Conservation (phyloP, 2,113 vertebrate species). For the Gnathonemus echidnorhynchus region DNA sequence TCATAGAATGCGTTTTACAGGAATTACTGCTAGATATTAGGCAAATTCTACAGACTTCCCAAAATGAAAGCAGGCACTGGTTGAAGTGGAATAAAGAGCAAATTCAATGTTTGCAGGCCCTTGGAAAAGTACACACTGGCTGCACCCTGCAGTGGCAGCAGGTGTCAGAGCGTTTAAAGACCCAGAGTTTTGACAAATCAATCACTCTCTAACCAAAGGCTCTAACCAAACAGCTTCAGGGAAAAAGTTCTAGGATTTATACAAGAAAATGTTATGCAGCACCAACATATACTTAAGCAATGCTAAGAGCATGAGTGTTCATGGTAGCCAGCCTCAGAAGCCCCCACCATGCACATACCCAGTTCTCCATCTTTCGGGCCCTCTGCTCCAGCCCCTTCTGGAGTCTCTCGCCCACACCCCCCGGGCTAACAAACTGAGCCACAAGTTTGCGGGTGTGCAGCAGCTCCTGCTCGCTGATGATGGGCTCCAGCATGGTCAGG, state of each 20-base stretch:
- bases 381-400: slow-evolving; percentile 85
- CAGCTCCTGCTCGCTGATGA: slow-evolving; percentile 81
- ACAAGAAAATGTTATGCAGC: neutral
- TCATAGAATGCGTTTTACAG: neutral
- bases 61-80: neutral
- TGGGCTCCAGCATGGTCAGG: slow-evolving; percentile 74
- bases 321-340: neutral
- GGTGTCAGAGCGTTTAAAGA: neutral
- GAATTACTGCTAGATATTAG: neutral
- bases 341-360: slow-evolving; percentile 59
- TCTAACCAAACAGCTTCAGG: neutral
- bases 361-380: slow-evolving; percentile 84
- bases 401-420: slow-evolving; percentile 83
- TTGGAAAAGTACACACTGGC: neutral
- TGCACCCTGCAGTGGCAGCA: neutral
- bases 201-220: neutral
- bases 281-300: neutral
- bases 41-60: neutral
- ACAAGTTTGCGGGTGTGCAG: slow-evolving; percentile 70
- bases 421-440: slow-evolving; percentile 67
- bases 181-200: neutral
- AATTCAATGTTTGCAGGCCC: neutral
- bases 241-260: neutral
- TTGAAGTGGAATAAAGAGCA: neutral
- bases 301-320: neutral